Percentiles rank a stretch among this genome's conserved stretches.
Evolutionary conservation across 2,888 invertebrate genomes (phyloP).

Genomic region (Cremastobaeus sp.): DNA sequence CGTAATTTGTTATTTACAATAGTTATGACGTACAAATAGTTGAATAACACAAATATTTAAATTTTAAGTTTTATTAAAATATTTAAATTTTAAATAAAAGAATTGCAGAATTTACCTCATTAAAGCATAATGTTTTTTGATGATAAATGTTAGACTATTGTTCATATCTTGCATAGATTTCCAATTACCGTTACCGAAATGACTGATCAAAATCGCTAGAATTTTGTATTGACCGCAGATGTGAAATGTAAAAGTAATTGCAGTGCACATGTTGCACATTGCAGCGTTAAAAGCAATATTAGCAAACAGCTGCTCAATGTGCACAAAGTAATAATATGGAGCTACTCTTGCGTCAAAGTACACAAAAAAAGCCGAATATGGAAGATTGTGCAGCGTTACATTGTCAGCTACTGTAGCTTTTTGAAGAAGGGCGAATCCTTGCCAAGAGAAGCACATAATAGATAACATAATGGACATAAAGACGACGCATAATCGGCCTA

Average conservation of each 20-base stretch:
- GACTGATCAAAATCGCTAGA: neutral
- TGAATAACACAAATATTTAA: neutral
- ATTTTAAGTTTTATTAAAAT: neutral
- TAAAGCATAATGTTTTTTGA: neutral
- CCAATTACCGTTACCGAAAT: neutral
- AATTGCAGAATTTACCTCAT: slow-evolving; percentile 9
- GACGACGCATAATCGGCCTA: neutral
- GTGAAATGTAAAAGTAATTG: slow-evolving; percentile 5
- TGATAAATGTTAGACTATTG: neutral
- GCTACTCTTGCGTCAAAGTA: slow-evolving; percentile 1
- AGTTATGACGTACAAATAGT: no score
- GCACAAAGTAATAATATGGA: slow-evolving; percentile 14
- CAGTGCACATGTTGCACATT: slow-evolving; percentile 2
- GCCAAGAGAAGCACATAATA: neutral
- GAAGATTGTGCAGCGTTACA: neutral
- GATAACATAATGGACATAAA: neutral
- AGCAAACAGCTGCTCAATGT: neutral
- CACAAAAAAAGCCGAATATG: neutral
- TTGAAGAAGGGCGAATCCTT: neutral
- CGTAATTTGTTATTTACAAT: no score
- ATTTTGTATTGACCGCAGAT: slow-evolving; percentile 12
- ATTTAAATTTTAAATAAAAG: no score
- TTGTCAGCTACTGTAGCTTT: slow-evolving; percentile 1
- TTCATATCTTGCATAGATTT: neutral
- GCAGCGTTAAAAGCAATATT: neutral